phyloP scores from a whole-genome alignment of 2,888 invertebrate genomes.

The Metacarcinus magister region DNA sequence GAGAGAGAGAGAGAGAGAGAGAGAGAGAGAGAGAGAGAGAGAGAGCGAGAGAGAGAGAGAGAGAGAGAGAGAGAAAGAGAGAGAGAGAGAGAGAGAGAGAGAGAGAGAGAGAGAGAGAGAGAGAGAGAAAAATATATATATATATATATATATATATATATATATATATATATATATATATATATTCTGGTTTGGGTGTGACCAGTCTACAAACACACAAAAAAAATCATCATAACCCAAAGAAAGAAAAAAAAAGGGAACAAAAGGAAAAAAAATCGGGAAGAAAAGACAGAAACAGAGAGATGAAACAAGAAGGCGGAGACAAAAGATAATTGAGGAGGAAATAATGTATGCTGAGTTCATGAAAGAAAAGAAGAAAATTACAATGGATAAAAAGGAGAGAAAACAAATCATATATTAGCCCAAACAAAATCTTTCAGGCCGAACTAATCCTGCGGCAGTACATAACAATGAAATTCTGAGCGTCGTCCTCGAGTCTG shows the following conservation, averaged over 20 bases:
- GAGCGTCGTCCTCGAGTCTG: conserved; percentile 51
- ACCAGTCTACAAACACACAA: too few relatives aligned
- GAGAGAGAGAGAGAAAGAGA: background rate
- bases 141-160: too few relatives aligned
- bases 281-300: background rate
- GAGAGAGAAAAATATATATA: background rate
- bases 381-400: background rate
- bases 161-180: too few relatives aligned
- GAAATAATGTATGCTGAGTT: background rate
- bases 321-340: background rate
- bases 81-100: background rate
- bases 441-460: background rate
- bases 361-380: background rate
- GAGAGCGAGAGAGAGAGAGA: background rate
- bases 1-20: background rate
- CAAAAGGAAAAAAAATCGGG: background rate
- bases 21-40: background rate
- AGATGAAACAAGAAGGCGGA: background rate
- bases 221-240: background rate
- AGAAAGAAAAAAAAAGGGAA: background rate
- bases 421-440: background rate
- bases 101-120: background rate
- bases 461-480: conserved; percentile 27
- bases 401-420: background rate
- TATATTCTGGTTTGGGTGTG: too few relatives aligned